These are phyloP conservation scores for Acanthosoma haemorrhoidale DNA, from an alignment of 2,888 invertebrate species.

Conservation along the genomic window DNA sequence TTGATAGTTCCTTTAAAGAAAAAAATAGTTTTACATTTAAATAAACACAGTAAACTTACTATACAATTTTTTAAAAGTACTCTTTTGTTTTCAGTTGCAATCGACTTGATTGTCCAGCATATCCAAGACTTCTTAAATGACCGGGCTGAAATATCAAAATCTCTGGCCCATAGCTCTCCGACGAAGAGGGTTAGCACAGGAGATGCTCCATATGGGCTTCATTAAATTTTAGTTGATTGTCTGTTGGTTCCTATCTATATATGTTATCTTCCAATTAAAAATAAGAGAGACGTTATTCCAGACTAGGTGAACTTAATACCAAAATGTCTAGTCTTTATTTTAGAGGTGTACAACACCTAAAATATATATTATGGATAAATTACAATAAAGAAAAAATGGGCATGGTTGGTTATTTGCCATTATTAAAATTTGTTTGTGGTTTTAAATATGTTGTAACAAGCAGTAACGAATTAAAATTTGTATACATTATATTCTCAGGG, in stretches of 20 bases:
- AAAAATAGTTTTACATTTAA: not conserved
- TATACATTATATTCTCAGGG: no score
- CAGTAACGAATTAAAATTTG: no score
- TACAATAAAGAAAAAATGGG: no score
- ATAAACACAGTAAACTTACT: not conserved
- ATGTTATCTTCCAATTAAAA: not conserved
- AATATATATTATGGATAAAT: no score
- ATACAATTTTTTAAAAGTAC: not conserved
- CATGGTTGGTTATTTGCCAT: no score
- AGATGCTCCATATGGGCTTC: constrained; percentile 33
- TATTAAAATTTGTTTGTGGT: no score
- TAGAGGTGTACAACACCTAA: no score
- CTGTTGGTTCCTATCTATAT: not conserved
- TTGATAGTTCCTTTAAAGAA: not conserved
- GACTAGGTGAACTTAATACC: not conserved
- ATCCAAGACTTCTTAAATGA: constrained; percentile 88
- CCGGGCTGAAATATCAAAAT: constrained; percentile 9
- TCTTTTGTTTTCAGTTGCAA: constrained; percentile 78
- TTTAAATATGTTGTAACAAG: no score
- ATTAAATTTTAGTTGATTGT: constrained; percentile 22
- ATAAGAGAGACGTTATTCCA: no score
- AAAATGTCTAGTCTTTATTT: not conserved
- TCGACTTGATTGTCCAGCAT: constrained; percentile 98
- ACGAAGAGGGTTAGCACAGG: constrained; percentile 30
- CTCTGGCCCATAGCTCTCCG: constrained; percentile 24